Percentiles rank a stretch among this genome's conserved stretches.
phyloP scores from a whole-genome alignment of 2,888 invertebrate species.

The Globia sparganii region DNA sequence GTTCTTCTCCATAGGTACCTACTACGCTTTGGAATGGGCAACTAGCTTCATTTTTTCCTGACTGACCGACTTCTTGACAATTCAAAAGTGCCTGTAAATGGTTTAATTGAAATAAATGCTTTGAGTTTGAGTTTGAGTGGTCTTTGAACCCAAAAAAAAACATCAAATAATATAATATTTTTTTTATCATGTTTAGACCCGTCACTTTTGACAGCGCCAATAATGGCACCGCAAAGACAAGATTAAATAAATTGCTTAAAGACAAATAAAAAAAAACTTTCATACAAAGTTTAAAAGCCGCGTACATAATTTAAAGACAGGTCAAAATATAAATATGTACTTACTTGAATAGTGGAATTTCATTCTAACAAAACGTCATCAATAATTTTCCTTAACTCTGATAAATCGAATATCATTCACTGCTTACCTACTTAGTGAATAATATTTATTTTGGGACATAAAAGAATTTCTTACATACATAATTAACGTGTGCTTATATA shows the following conservation, averaged over 20 bases:
- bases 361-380: neutral
- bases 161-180: too few relatives aligned
- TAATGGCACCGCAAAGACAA: neutral
- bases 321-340: neutral
- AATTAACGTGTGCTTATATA: neutral
- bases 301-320: neutral
- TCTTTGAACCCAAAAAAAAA: too few relatives aligned
- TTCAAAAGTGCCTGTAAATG: too few relatives aligned
- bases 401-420: slow-evolving; percentile 21
- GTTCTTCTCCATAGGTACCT: too few relatives aligned
- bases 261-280: neutral
- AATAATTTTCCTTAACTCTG: slow-evolving; percentile 3
- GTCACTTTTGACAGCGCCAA: too few relatives aligned
- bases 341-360: neutral
- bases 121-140: too few relatives aligned
- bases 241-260: neutral
- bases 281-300: neutral
- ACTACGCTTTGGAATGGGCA: too few relatives aligned
- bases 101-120: too few relatives aligned
- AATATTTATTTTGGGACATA: neutral
- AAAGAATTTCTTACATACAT: neutral
- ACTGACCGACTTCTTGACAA: too few relatives aligned
- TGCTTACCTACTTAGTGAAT: neutral
- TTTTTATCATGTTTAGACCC: too few relatives aligned
- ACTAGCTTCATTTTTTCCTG: too few relatives aligned